These are phyloP conservation scores for Syrrhaptes paradoxus DNA, from an alignment of 2,113 vertebrate species.

Conservation along the genomic window DNA sequence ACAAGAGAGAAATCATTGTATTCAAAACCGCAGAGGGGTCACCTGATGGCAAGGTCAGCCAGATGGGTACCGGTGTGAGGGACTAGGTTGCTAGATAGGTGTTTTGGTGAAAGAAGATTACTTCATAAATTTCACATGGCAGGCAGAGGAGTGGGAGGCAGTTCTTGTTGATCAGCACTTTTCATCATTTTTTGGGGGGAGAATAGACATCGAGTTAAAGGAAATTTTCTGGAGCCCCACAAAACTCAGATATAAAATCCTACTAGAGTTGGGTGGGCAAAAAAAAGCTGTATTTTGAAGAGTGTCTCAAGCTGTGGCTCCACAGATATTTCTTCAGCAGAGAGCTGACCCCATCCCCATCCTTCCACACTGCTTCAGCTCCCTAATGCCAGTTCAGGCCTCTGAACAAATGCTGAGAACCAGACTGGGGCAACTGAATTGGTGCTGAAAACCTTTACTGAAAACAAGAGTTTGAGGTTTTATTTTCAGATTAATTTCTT, in stretches of 20 bases:
- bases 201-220: background rate
- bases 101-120: background rate
- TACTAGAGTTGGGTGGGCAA: background rate
- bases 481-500: background rate
- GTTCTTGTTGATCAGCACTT: background rate
- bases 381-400: background rate
- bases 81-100: background rate
- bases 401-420: background rate
- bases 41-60: background rate
- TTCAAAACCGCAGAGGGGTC: background rate
- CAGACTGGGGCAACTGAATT: background rate
- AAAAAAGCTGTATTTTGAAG: background rate
- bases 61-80: background rate
- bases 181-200: background rate
- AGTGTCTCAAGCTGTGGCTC: background rate
- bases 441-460: background rate
- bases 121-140: background rate
- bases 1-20: background rate
- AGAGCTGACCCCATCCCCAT: background rate
- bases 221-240: background rate
- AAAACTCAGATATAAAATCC: background rate
- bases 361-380: rapidly evolving
- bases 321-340: background rate
- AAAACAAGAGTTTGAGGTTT: background rate
- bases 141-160: background rate